Percentiles rank a stretch among this genome's conserved stretches.
These are phyloP conservation scores for Coecobrya sp. DNA, from an alignment of 2,888 invertebrate species.

Conservation along the genomic window DNA sequence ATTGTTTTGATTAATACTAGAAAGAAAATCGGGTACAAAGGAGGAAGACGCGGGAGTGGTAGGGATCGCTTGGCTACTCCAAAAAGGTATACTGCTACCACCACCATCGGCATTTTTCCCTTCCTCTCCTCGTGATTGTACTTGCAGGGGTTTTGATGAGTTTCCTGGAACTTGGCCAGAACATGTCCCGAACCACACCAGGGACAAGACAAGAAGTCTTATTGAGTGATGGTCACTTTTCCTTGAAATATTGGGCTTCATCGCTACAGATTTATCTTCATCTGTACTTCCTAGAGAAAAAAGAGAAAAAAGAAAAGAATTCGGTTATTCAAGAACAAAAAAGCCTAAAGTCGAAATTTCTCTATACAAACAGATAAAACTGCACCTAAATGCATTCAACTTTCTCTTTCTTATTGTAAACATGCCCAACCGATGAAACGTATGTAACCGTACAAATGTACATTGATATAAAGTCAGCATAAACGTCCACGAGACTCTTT, in stretches of 20 bases:
- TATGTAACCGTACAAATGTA: background rate
- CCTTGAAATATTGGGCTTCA: slow-evolving; percentile 68
- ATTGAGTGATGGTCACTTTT: slow-evolving; percentile 68
- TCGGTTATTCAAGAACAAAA: background rate
- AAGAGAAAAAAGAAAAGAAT: slow-evolving; percentile 36
- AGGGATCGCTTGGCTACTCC: slow-evolving; percentile 48
- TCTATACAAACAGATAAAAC: background rate
- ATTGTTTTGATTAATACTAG: slow-evolving; percentile 78
- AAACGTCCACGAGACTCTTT: slow-evolving; percentile 33
- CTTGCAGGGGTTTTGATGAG: slow-evolving; percentile 72
- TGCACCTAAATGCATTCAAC: background rate
- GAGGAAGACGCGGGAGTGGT: slow-evolving; percentile 43
- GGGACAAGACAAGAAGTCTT: slow-evolving; percentile 68
- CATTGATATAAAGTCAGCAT: too few species aligned
- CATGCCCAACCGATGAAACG: background rate
- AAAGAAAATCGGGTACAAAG: slow-evolving; percentile 67
- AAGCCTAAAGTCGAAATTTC: background rate
- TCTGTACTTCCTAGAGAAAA: slow-evolving; percentile 54
- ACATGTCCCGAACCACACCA: slow-evolving; percentile 62
- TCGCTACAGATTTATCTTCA: slow-evolving; percentile 74
- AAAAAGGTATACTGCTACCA: slow-evolving; percentile 46
- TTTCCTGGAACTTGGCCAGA: slow-evolving; percentile 83
- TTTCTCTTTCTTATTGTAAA: slow-evolving; percentile 13
- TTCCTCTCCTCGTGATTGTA: slow-evolving; percentile 73
- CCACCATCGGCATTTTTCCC: slow-evolving; percentile 6